Evolutionary conservation across 2,888 invertebrate genomes (phyloP).

Genomic region (Nephrotoma guestfalica): DNA sequence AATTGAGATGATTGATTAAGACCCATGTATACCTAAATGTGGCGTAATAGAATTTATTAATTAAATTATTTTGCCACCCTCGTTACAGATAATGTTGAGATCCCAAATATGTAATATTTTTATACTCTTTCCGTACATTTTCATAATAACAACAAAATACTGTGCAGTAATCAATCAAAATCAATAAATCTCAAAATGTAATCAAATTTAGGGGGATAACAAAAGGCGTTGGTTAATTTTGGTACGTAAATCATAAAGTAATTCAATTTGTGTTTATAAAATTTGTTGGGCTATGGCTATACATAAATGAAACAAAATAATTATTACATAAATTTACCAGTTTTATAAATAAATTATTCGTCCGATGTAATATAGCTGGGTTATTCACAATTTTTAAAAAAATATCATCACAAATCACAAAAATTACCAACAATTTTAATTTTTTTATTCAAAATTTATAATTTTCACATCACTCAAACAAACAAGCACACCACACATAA

Average conservation of each 20-base stretch:
- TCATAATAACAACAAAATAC: not conserved
- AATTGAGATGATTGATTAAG: not conserved
- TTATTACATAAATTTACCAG: not conserved
- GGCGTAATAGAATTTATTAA: not conserved
- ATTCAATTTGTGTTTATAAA: no score
- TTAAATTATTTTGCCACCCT: not conserved
- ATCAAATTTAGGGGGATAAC: not conserved
- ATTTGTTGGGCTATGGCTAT: not conserved
- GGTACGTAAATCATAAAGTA: not conserved
- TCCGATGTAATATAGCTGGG: no score
- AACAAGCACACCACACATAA: not conserved
- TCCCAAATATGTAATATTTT: not conserved
- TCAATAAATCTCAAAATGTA: not conserved
- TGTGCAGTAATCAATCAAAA: not conserved
- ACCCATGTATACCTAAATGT: not conserved
- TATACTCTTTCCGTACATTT: no score
- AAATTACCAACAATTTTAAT: not conserved
- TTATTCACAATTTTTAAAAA: no score
- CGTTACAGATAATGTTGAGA: not conserved
- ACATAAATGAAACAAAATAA: not conserved
- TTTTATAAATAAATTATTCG: no score
- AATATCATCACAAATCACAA: not conserved
- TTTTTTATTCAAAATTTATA: not conserved
- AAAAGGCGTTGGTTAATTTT: not conserved
- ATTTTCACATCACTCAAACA: not conserved